A percentile compares a stretch with the other conserved stretches of the same genome.
These are phyloP conservation scores for Hemibagrus wyckioides DNA, from an alignment of 2,113 vertebrate genomes.

Conservation along the genomic window DNA sequence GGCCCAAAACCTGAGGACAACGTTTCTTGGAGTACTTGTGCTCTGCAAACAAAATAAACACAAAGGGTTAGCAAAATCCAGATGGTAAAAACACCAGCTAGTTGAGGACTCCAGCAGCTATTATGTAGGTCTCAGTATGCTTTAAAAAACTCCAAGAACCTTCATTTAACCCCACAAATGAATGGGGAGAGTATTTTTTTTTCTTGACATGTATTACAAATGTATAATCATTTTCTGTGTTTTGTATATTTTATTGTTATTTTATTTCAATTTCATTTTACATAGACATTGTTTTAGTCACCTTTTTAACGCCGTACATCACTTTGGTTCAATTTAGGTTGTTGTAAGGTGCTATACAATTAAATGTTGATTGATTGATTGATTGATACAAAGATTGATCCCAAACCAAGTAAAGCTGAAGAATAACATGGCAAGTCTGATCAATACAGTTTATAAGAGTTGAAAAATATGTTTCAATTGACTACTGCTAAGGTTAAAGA, in stretches of 20 bases:
- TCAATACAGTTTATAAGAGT: background rate
- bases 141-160: conserved; percentile 66
- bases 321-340: no score
- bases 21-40: conserved; percentile 64
- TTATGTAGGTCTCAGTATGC: conserved; percentile 66
- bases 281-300: no score
- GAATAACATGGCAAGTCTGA: background rate
- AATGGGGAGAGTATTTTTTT: conserved; percentile 29
- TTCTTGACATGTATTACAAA: no score
- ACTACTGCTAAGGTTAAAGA: background rate
- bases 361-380: no score
- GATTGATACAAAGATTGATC: conserved; percentile 67
- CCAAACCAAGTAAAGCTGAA: conserved; percentile 67
- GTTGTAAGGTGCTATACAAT: conserved; percentile 46
- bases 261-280: no score
- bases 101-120: conserved; percentile 67
- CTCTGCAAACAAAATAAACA: conserved; percentile 53
- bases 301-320: no score
- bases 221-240: no score
- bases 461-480: background rate
- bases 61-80: background rate
- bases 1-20: conserved; percentile 74
- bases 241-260: no score
- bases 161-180: conserved; percentile 67
- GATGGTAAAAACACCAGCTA: conserved; percentile 11